Percentiles rank a stretch among this genome's conserved stretches.
These are phyloP conservation scores for Sinocyclocheilus anophthalmus DNA, from an alignment of 2,113 vertebrate species.

Conservation along the genomic window DNA sequence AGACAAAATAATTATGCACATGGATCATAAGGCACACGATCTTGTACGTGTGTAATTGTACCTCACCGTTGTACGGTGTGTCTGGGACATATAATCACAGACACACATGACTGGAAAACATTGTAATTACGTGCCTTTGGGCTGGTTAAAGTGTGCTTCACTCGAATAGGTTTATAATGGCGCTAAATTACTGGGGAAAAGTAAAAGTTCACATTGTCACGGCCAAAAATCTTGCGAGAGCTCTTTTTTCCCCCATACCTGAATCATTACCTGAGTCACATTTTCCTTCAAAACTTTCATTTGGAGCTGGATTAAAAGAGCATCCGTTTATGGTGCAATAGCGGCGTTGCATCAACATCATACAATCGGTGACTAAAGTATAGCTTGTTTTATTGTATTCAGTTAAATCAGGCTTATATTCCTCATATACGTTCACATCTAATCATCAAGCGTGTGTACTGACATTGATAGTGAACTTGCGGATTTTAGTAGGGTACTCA, in stretches of 20 bases:
- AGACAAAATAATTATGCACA: not conserved
- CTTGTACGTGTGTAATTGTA: not conserved
- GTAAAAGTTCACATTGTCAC: not conserved
- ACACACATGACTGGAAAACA: not conserved
- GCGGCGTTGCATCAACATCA: not conserved
- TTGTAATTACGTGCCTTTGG: not conserved
- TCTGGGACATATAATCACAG: not conserved
- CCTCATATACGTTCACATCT: not conserved
- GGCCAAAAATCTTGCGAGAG: not conserved
- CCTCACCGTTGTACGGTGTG: conserved; percentile 4
- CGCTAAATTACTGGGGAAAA: not conserved
- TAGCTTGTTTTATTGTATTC: not conserved
- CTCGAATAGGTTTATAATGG: not conserved
- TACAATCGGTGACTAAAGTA: not conserved
- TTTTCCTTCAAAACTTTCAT: not conserved
- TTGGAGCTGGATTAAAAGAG: not conserved
- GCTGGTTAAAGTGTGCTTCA: not conserved
- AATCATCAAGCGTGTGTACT: conserved; percentile 2
- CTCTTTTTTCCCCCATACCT: not conserved
- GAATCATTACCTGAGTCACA: not conserved
- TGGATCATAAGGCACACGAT: not conserved
- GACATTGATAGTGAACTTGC: not conserved
- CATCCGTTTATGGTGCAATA: not conserved
- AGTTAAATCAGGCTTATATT: not conserved
- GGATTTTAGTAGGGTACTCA: conserved; percentile 1